Conservation (phyloP, 2,113 vertebrate genomes). For the Rhynchomys soricoides region DNA sequence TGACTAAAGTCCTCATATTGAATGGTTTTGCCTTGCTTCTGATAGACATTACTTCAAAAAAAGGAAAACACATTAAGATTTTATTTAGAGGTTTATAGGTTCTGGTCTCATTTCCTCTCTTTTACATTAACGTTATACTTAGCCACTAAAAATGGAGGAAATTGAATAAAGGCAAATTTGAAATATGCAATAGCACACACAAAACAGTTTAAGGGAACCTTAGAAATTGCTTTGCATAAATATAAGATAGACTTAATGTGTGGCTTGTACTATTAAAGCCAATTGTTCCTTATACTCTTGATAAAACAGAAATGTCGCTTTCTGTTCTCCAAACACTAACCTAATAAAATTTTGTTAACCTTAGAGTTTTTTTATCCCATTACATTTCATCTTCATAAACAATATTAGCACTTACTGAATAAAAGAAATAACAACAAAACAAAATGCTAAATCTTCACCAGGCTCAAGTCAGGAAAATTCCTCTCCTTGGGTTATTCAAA, state of each 20-base stretch:
- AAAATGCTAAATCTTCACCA: conserved; percentile 34
- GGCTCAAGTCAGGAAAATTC: background rate
- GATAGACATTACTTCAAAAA: conserved; percentile 33
- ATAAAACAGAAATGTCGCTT: conserved; percentile 56
- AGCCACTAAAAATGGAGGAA: conserved; percentile 62
- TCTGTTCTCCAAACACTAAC: conserved; percentile 61
- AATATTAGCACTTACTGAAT: background rate
- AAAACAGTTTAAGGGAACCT: conserved; percentile 75
- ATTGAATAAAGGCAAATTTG: conserved; percentile 71
- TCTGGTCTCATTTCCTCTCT: conserved; percentile 62
- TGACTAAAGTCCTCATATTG: background rate
- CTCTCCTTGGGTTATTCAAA: conserved; percentile 34
- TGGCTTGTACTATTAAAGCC: conserved; percentile 70
- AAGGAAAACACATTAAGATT: conserved; percentile 54
- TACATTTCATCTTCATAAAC: conserved; percentile 42
- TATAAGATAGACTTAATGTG: conserved; percentile 67
- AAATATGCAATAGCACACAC: conserved; percentile 67
- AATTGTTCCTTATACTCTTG: conserved; percentile 66
- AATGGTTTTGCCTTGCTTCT: background rate
- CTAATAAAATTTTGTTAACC: conserved; percentile 39
- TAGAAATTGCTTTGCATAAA: conserved; percentile 78
- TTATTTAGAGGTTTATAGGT: conserved; percentile 76
- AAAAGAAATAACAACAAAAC: conserved; percentile 35
- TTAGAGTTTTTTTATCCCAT: conserved; percentile 59
- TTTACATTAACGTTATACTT: conserved; percentile 72